Base-by-base conservation (phyloP, 2,888 invertebrate species). In the Drosophila infuscata region DNA sequence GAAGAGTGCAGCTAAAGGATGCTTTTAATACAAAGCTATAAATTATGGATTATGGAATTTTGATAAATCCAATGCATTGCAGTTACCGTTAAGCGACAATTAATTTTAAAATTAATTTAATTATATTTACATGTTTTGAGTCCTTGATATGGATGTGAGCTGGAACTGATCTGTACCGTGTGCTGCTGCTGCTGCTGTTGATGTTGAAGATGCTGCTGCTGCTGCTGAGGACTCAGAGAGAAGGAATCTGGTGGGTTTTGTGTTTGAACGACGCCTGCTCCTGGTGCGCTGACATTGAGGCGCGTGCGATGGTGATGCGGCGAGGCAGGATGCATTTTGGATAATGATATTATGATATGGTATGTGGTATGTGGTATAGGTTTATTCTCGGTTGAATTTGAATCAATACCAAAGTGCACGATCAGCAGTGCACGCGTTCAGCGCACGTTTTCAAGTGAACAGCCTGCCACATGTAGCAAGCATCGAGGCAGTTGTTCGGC, bases 111-210 rank as follows among this genome's bases (percentile, higher is more conserved):
- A 20, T 15, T 12, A 12, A 15, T 1, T 54, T 0, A 17, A 6
- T 46, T 41, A 25, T 46, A 46, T 87, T 74, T 86, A 91, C 91
- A 91, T 43, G 91, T 91, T 75, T 91, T 83, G 35, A 91, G 82
- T 71, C 91, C 91, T 75, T 91, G 91, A 80, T 91, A 91, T 15
- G 91, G 85, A 67, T 89, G 87, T 9, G 82, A 43, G 71, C 76
- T 52, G 71, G 74, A 7, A 67, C 20, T 38, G 80, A 84, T 85
- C 43, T 88, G 88, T 9, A 88, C 83, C 29, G 86, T 49, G n/a
- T 88, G 88, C 61, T 81, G 83, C 30, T 81, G 83, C 30, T 25
- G 25, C 25, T 64, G 53, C 9, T 53, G 76, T 20, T 63, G 74
- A 15, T 57, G 74, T 20, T 56, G 74, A 4, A 33, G 68, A 25